A percentile compares a stretch with the other conserved stretches of the same genome.
phyloP scores from a whole-genome alignment of 2,888 invertebrate species.

The Limulus polyphemus region DNA sequence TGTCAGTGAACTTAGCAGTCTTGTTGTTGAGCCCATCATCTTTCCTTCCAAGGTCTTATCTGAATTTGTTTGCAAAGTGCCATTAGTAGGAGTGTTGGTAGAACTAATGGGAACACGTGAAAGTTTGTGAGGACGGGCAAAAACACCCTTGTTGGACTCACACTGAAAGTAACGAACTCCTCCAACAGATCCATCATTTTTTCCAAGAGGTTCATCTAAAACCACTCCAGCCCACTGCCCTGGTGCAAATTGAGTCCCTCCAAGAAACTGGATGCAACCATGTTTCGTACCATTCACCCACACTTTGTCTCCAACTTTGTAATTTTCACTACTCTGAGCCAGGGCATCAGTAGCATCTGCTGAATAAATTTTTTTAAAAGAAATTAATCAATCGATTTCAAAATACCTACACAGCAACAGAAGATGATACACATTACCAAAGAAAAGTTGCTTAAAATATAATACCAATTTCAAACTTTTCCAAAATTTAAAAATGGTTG shows the following conservation, averaged over 20 bases:
- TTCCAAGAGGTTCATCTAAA: slow-evolving; percentile 89
- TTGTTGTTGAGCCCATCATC: not conserved
- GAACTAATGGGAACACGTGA: slow-evolving; percentile 29
- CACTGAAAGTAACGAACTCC: slow-evolving; percentile 89
- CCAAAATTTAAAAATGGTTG: too few relatives aligned
- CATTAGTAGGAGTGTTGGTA: slow-evolving; percentile 1
- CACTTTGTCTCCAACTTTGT: slow-evolving; percentile 86
- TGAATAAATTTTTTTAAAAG: not conserved
- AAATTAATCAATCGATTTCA: too few relatives aligned
- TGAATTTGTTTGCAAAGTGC: not conserved
- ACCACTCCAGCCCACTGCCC: slow-evolving; percentile 98
- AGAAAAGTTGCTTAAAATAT: too few relatives aligned
- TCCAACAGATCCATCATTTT: slow-evolving; percentile 91
- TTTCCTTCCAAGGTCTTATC: not conserved
- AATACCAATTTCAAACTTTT: too few relatives aligned
- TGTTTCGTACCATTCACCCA: slow-evolving; percentile 87
- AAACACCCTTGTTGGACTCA: slow-evolving; percentile 77
- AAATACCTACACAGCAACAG: too few relatives aligned
- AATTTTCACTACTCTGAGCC: slow-evolving; percentile 83
- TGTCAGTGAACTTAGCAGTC: slow-evolving; percentile 7
- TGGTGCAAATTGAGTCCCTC: slow-evolving; percentile 91
- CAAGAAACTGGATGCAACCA: slow-evolving; percentile 83
- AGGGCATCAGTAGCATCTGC: slow-evolving; percentile 42
- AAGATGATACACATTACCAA: too few relatives aligned
- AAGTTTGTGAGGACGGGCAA: slow-evolving; percentile 70